Conservation (phyloP, 2,797 vertebrate species). For the Remorina albescens region DNA sequence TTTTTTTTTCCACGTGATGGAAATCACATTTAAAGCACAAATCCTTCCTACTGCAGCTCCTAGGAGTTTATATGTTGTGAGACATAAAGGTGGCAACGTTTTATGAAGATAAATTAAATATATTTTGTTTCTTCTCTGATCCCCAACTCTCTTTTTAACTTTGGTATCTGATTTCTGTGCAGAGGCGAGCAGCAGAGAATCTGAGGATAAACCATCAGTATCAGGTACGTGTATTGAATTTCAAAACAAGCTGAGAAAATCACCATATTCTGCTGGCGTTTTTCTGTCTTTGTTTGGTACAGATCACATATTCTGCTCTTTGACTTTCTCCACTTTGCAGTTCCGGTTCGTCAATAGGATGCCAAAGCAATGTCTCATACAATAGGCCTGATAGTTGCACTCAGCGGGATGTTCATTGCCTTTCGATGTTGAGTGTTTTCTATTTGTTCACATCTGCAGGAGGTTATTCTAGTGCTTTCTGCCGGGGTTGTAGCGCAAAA, state of each 20-base stretch:
- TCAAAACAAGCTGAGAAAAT: conserved; percentile 26
- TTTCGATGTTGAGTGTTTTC: conserved; percentile 17
- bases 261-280: background rate
- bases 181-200: conserved; percentile 97
- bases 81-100: conserved; percentile 14
- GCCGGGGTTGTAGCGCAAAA: conserved; percentile 20
- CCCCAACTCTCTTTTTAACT: background rate
- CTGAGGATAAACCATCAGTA: conserved; percentile 96
- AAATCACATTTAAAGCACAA: background rate
- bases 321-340: conserved; percentile 7
- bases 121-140: background rate
- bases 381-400: conserved; percentile 33
- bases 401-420: conserved; percentile 36
- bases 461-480: conserved; percentile 17
- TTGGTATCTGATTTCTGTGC: conserved; percentile 54
- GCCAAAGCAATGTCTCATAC: conserved; percentile 12
- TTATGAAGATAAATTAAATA: conserved; percentile 14
- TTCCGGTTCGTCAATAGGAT: conserved; percentile 33
- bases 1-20: background rate
- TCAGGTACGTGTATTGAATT: conserved; percentile 86
- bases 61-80: conserved; percentile 1
- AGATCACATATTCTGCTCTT: conserved; percentile 15
- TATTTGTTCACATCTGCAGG: conserved; percentile 31
- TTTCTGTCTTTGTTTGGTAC: conserved; percentile 17
- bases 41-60: background rate